Evolutionary conservation across 2,113 vertebrate genomes (phyloP).

Genomic region (Leptocoma aspasia): DNA sequence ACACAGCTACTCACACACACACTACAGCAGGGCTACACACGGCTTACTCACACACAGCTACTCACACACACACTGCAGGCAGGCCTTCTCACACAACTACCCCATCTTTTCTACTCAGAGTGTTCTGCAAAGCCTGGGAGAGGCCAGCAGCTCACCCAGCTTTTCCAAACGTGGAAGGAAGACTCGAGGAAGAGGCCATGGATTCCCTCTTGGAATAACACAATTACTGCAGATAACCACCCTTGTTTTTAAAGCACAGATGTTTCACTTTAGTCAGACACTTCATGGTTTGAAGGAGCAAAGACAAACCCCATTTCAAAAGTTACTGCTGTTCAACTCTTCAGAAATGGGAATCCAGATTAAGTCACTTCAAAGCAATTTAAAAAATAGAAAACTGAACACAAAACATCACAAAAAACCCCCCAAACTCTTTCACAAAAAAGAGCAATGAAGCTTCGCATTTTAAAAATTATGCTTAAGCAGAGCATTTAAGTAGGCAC

Average conservation of each 20-base stretch:
- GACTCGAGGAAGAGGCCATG: background rate
- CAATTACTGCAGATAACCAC: background rate
- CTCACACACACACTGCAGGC: background rate
- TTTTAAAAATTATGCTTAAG: background rate
- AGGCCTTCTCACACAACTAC: rapidly evolving
- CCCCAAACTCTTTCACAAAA: background rate
- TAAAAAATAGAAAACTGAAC: background rate
- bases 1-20: too few relatives aligned
- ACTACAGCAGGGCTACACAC: too few relatives aligned
- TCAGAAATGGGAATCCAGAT: background rate
- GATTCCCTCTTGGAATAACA: background rate
- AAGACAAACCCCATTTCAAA: background rate
- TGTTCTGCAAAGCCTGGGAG: background rate
- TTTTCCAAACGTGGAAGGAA: background rate
- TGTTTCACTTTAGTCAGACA: background rate
- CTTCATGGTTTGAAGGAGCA: background rate
- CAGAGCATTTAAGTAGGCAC: background rate
- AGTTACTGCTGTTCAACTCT: background rate
- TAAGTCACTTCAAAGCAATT: background rate
- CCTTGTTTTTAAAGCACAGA: background rate
- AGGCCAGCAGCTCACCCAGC: background rate
- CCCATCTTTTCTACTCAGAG: background rate
- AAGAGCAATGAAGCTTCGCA: background rate
- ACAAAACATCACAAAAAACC: rapidly evolving
- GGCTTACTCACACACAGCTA: too few relatives aligned